phyloP scores from a whole-genome alignment of 2,888 invertebrate genomes.

The Sarcophaga rosellei region DNA sequence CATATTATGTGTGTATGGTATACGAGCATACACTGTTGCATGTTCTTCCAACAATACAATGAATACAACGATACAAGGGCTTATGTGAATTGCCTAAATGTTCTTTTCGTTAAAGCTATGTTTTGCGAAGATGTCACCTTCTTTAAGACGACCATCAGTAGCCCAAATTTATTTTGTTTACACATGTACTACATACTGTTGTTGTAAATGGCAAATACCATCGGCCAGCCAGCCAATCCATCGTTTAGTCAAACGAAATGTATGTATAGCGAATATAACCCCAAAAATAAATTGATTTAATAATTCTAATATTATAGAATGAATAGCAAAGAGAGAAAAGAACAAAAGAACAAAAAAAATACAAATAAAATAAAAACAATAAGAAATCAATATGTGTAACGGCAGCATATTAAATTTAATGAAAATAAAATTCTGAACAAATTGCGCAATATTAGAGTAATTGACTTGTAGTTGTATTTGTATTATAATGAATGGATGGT shows the following conservation, averaged over 20 bases:
- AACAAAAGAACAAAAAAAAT: constrained; percentile 20
- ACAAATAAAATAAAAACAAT: constrained; percentile 20
- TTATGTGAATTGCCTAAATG: no score
- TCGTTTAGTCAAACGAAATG: not conserved
- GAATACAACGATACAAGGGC: no score
- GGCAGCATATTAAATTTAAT: constrained; percentile 65
- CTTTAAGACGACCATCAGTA: not conserved
- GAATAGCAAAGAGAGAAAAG: not conserved
- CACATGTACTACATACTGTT: no score
- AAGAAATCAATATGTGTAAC: not conserved
- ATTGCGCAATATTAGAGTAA: constrained; percentile 72
- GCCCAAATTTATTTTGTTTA: not conserved
- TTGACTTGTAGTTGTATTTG: constrained; percentile 68
- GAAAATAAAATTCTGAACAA: constrained; percentile 67
- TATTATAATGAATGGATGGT: constrained; percentile 68
- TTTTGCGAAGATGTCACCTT: no score
- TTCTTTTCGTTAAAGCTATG: no score
- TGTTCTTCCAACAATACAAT: no score
- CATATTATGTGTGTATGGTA: no score
- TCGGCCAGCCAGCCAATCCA: not conserved
- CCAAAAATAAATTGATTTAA: constrained; percentile 1
- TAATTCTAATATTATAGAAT: constrained; percentile 9
- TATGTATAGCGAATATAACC: not conserved
- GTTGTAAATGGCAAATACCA: not conserved
- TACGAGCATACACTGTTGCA: no score